phyloP scores from a whole-genome alignment of 2,113 vertebrate genomes.

The human region GRCh38 chr1:9275501-9276000 shows the following conservation, averaged over 20 bases:
- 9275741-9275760: background rate
- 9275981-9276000: too few relatives aligned
- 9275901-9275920: background rate
- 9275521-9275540: background rate
- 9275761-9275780: background rate
- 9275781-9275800: too few relatives aligned
- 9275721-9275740: background rate
- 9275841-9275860: background rate
- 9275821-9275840: background rate
- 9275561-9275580: too few relatives aligned
- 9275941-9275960: background rate
- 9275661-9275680: background rate
- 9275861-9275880: background rate
- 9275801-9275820: background rate
- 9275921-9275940: background rate
- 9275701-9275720: too few relatives aligned
- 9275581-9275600: background rate
- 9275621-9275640: background rate
- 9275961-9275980: fast-evolving
- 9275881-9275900: too few relatives aligned
- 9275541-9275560: background rate
- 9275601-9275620: background rate
- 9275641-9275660: background rate
- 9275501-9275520: background rate
- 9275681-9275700: background rate